A percentile compares a stretch with the other conserved stretches of the same genome.
Evolutionary conservation across 2,888 invertebrate species (phyloP).

Genomic region (Coremacera marginata): DNA sequence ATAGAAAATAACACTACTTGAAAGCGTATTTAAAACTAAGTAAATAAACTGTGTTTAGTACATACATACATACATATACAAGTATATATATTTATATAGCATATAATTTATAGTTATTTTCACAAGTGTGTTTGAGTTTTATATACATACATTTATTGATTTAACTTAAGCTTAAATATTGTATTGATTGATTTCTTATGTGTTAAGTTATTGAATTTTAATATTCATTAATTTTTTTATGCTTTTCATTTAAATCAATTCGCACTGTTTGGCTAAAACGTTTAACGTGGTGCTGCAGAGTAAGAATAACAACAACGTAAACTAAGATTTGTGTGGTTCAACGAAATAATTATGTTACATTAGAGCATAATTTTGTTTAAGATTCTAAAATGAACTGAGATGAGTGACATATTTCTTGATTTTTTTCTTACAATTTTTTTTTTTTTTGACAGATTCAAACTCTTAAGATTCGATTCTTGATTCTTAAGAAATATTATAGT

Average conservation of each 20-base stretch:
- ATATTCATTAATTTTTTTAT: neutral
- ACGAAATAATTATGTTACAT: no score
- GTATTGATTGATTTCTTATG: neutral
- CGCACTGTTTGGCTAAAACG: neutral
- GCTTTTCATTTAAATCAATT: no score
- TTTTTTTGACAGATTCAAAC: neutral
- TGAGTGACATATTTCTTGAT: no score
- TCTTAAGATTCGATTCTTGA: neutral
- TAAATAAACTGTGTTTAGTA: conserved; percentile 26
- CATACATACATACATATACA: conserved; percentile 7
- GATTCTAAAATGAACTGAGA: no score
- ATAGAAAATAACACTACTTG: conserved; percentile 24
- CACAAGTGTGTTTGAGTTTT: conserved; percentile 15
- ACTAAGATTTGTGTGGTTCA: no score
- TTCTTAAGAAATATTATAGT: neutral
- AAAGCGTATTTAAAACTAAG: conserved; percentile 24
- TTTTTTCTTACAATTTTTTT: neutral
- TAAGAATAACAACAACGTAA: no score
- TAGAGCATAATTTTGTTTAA: no score
- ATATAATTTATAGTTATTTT: conserved; percentile 13
- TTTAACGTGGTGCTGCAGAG: neutral
- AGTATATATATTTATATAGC: no score
- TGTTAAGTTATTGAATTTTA: neutral
- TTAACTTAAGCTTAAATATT: conserved; percentile 21
- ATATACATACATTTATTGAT: conserved; percentile 21